These are phyloP conservation scores for Mormyrus iriodes DNA, from an alignment of 2,113 vertebrate species.

Conservation along the genomic window DNA sequence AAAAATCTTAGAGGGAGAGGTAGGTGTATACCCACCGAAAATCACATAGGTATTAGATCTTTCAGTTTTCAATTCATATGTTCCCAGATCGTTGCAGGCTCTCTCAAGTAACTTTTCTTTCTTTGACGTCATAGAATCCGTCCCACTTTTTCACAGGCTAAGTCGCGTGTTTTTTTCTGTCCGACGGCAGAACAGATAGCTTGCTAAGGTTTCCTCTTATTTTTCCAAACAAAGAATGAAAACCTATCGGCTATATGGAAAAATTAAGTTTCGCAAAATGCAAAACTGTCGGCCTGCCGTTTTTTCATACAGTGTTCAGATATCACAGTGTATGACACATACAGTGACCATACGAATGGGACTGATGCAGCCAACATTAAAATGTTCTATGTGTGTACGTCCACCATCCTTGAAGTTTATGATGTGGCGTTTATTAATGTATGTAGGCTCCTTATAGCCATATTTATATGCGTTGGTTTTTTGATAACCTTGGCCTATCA, in stretches of 20 bases:
- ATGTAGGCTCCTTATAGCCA: not conserved
- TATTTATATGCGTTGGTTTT: not conserved
- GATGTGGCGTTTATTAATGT: not conserved
- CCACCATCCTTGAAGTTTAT: not conserved
- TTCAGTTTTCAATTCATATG: conserved; percentile 63
- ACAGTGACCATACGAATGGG: not conserved
- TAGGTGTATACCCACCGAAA: conserved; percentile 76
- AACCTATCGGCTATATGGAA: not conserved
- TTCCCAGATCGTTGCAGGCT: conserved; percentile 64
- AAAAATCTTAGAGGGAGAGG: conserved; percentile 72
- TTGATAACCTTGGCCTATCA: not conserved
- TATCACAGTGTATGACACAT: not conserved
- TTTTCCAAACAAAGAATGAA: not conserved
- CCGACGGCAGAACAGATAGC: not conserved
- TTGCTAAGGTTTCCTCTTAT: not conserved
- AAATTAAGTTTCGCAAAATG: not conserved
- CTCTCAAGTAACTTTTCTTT: conserved; percentile 67
- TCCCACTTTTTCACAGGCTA: conserved; percentile 57
- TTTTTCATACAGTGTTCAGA: not conserved
- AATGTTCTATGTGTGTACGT: not conserved
- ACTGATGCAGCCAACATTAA: not conserved
- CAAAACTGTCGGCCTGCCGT: not conserved
- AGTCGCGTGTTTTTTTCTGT: conserved; percentile 48
- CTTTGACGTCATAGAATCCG: conserved; percentile 62
- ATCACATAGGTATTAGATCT: conserved; percentile 47